These are phyloP conservation scores for Amblyopsis rosae DNA, from an alignment of 2,113 vertebrate genomes.

Conservation along the genomic window DNA sequence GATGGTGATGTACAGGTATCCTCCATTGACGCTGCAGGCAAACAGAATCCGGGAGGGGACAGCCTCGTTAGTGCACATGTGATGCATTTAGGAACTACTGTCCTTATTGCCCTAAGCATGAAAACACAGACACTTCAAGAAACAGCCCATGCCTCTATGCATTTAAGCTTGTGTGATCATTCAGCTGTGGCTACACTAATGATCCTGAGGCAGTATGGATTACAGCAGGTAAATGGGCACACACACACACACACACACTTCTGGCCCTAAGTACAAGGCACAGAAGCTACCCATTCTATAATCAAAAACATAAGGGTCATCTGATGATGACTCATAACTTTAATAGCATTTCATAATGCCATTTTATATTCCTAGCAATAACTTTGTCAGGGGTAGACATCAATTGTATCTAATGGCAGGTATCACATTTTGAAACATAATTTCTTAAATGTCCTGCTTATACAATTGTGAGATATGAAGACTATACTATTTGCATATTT, in stretches of 20 bases:
- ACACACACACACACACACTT: constrained; percentile 35
- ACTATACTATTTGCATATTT: constrained; percentile 35
- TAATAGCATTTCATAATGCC: no score
- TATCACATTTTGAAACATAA: constrained; percentile 28
- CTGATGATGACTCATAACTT: no score
- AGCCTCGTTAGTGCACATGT: not conserved
- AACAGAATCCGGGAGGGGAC: not conserved
- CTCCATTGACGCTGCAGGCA: constrained; percentile 81
- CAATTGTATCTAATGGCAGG: constrained; percentile 2
- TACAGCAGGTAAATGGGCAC: constrained; percentile 45
- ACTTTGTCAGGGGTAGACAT: no score
- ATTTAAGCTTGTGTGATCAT: not conserved
- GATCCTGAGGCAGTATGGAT: constrained; percentile 42
- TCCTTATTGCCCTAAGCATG: not conserved
- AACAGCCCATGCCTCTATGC: constrained; percentile 29
- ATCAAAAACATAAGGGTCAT: no score
- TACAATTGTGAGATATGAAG: constrained; percentile 32
- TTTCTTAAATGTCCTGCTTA: constrained; percentile 21
- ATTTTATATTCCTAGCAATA: no score
- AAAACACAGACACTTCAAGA: not conserved
- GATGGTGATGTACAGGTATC: constrained; percentile 94
- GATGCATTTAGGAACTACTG: not conserved
- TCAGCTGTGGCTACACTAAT: constrained; percentile 61
- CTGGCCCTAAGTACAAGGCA: no score
- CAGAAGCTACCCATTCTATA: no score